phyloP scores from a whole-genome alignment of 1,140 invertebrate genomes.

The Protaetia brevitarsis region DNA sequence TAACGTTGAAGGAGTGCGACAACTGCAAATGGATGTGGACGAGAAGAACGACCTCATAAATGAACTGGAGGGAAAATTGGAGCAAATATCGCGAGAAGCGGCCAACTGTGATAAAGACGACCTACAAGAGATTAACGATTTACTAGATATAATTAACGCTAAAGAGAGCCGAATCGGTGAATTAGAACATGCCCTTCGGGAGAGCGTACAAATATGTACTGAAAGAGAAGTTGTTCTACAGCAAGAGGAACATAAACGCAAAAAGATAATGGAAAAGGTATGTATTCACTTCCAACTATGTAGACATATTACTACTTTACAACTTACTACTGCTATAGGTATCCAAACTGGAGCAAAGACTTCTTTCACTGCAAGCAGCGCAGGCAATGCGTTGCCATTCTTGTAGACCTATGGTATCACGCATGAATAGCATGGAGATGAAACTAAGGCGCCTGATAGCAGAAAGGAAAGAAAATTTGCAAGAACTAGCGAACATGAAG shows the following conservation, averaged over 20 bases:
- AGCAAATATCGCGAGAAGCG: constrained; percentile 24
- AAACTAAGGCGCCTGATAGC: constrained; percentile 55
- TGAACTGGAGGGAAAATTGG: constrained; percentile 30
- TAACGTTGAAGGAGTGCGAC: constrained; percentile 23
- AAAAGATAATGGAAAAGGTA: constrained; percentile 62
- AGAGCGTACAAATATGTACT: constrained; percentile 62
- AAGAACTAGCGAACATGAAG: constrained; percentile 78
- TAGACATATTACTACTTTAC: background rate
- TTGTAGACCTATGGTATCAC: constrained; percentile 60
- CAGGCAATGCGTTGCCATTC: constrained; percentile 63
- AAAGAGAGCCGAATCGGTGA: constrained; percentile 69
- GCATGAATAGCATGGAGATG: constrained; percentile 58
- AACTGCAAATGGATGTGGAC: constrained; percentile 33
- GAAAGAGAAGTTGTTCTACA: constrained; percentile 63
- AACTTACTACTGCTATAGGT: constrained; percentile 56
- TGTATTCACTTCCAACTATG: background rate
- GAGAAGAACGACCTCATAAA: constrained; percentile 31
- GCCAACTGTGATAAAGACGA: constrained; percentile 37
- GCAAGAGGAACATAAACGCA: constrained; percentile 58
- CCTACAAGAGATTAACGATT: constrained; percentile 44
- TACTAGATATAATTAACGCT: constrained; percentile 53
- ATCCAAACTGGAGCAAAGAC: constrained; percentile 65
- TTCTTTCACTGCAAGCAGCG: constrained; percentile 65
- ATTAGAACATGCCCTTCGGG: constrained; percentile 73
- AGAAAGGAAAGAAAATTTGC: constrained; percentile 66